Evolutionary conservation across 2,797 vertebrate species (phyloP).

Genomic region (Hyperoplus immaculatus): DNA sequence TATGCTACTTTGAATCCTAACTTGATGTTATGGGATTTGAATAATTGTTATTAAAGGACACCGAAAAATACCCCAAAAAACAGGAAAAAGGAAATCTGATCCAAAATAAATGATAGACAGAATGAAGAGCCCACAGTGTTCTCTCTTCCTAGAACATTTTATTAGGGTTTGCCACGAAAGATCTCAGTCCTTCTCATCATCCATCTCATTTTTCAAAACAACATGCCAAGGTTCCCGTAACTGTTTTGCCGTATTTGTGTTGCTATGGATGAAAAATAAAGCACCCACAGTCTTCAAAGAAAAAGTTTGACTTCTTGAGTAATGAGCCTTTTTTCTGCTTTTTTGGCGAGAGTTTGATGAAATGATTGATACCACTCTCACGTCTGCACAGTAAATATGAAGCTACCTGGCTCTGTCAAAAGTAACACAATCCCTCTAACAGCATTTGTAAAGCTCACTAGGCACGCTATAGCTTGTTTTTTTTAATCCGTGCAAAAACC

Average conservation of each 20-base stretch:
- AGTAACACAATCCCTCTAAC: background rate
- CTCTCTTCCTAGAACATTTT: slow-evolving; percentile 22
- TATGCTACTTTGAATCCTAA: slow-evolving; percentile 2
- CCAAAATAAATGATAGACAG: background rate
- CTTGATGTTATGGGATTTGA: slow-evolving; percentile 9
- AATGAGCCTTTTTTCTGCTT: background rate
- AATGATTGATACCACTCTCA: background rate
- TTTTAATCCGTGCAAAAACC: background rate
- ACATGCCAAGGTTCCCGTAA: background rate
- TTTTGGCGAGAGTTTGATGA: background rate
- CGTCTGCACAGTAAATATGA: background rate
- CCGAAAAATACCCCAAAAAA: background rate
- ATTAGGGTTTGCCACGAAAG: slow-evolving; percentile 16
- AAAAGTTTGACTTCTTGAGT: background rate
- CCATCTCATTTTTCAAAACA: slow-evolving; percentile 27
- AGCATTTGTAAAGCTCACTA: background rate
- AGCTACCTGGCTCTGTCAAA: background rate
- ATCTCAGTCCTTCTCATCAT: background rate
- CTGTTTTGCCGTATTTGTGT: slow-evolving; percentile 39
- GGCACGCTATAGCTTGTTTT: background rate
- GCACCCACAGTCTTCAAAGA: background rate
- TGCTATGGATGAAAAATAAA: slow-evolving; percentile 35
- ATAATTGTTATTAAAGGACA: background rate
- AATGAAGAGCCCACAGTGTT: background rate
- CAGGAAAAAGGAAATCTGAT: background rate